Base-by-base conservation (phyloP, 2,797 vertebrate genomes). In the Lycodopsis pacificus region DNA sequence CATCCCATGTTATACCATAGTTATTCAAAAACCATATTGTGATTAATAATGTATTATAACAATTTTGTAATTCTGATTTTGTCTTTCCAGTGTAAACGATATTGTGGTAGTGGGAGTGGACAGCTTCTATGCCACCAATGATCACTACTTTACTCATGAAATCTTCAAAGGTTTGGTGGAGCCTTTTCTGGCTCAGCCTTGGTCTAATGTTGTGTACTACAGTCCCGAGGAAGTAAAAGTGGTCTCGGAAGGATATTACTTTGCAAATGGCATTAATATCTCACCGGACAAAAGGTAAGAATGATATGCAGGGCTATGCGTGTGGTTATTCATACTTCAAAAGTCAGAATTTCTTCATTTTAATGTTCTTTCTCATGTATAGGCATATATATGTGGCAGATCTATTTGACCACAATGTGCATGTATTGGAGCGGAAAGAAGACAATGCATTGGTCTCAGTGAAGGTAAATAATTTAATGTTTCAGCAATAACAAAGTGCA, bases 91-190 rank as follows among this genome's bases (percentile, higher is more conserved):
- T 72, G 91, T 98, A 67, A 99, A 99, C 79, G 97, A 99, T 73
- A 85, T 99, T 42, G 91, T 98, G 34, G 97, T 96, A 38, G 32
- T 97, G 3, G 96, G 96, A 75, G 88, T 92, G 13, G 97, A 99
- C 2, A 93, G 94, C 80, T 99, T 99, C 91, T 99, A 97, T 71
- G 97, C 96, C 73, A 98, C 97, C 79, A 98, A 98, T 49, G 97
- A 99, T 77, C 95, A 92, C 85, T 98, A 98, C 91, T 97, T 95
- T 81, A 66, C 10, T 0, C 69, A 86, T 19, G 10, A 36, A 3
- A 4, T 79, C 74, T 36, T 97, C 25, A 71, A 73, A 70, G 0
- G 0, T 7, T 0, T 38, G 0, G 4, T 97, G 76, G 97, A 97
- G 86, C 1, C 71, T 4, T 1, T 97, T 17, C 57, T 98, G 11